Percentiles rank a stretch among this genome's conserved stretches.
These are phyloP conservation scores for Notarius lentiginosus DNA, from an alignment of 2,113 vertebrate species.

Conservation along the genomic window DNA sequence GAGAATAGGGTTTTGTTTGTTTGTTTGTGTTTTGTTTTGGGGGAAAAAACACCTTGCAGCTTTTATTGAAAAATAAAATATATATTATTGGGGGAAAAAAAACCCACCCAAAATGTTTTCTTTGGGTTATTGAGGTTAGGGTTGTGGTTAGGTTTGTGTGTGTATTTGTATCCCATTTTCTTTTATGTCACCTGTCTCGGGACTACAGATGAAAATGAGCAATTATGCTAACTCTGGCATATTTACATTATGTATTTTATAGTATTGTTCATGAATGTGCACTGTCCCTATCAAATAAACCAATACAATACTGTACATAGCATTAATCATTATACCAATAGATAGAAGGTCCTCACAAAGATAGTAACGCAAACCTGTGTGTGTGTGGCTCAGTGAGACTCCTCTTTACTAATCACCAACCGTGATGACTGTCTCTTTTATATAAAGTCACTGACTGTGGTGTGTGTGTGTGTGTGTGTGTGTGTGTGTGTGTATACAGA, in stretches of 20 bases:
- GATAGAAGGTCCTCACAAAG: background rate
- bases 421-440: constrained; percentile 29
- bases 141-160: background rate
- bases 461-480: too few species aligned
- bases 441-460: background rate
- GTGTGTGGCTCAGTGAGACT: constrained; percentile 47
- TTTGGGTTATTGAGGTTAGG: background rate
- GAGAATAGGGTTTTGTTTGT: background rate
- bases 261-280: too few species aligned
- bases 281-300: too few species aligned
- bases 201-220: too few species aligned
- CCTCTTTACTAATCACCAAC: constrained; percentile 46
- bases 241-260: too few species aligned
- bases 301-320: too few species aligned
- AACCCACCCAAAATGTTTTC: background rate
- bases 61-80: background rate
- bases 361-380: background rate
- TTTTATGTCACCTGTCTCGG: too few species aligned
- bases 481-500: background rate
- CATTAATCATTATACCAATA: background rate
- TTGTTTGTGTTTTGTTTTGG: background rate
- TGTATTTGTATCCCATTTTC: background rate
- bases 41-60: background rate
- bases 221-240: too few species aligned
- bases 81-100: background rate